A percentile compares a stretch with the other conserved stretches of the same genome.
Conservation (phyloP, 2,113 vertebrate genomes). For the Petroica traversi region DNA sequence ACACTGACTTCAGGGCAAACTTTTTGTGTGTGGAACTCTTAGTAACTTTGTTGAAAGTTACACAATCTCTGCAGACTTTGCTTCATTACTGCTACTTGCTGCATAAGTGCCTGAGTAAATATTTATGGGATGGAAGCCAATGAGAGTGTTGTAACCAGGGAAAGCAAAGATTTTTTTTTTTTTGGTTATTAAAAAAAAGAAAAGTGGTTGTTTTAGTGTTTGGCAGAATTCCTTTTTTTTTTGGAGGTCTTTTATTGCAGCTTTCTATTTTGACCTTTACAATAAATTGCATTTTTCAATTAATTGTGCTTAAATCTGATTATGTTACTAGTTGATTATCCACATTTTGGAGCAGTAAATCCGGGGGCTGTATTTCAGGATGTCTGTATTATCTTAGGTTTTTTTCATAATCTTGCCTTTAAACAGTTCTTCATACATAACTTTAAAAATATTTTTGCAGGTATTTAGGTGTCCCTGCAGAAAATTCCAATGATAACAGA, state of each 20-base stretch:
- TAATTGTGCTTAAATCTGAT: neutral
- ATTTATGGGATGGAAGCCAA: conserved; percentile 39
- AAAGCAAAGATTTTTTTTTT: conserved; percentile 7
- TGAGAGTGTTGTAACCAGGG: conserved; percentile 37
- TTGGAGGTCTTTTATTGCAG: neutral
- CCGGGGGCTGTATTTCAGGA: neutral
- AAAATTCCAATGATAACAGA: conserved; percentile 89
- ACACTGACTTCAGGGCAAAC: neutral
- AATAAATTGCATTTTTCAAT: neutral
- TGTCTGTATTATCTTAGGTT: neutral
- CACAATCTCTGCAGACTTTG: neutral
- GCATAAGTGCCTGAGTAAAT: conserved; percentile 37
- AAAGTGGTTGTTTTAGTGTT: neutral
- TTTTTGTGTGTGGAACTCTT: neutral
- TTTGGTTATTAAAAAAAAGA: neutral
- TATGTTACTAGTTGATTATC: neutral
- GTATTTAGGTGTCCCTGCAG: conserved; percentile 73
- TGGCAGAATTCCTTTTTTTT: conserved; percentile 5
- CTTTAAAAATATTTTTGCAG: conserved; percentile 36
- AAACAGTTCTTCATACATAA: neutral
- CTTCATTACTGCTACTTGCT: conserved; percentile 19
- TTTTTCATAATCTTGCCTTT: neutral
- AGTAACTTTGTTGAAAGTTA: conserved; percentile 11
- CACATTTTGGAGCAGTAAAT: neutral
- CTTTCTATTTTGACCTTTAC: neutral